Evolutionary conservation across 2,113 vertebrate genomes (phyloP).

Genomic region (Pelmatolapia mariae): DNA sequence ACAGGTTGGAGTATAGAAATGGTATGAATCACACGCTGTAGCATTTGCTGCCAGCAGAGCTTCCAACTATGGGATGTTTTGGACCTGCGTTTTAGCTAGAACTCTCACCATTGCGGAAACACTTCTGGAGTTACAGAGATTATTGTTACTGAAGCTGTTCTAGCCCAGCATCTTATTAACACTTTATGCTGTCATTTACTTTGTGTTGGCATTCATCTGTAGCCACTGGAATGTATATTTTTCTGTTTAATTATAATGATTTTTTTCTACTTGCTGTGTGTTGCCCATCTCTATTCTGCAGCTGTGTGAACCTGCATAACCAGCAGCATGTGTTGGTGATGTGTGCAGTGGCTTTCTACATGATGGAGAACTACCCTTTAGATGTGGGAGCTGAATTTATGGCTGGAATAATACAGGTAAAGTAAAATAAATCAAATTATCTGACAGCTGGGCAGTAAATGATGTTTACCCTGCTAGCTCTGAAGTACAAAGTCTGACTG

Average conservation of each 20-base stretch:
- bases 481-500: background rate
- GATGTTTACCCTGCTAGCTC: background rate
- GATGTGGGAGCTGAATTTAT: constrained; percentile 95
- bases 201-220: background rate
- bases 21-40: background rate
- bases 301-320: constrained; percentile 91
- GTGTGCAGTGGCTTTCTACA: constrained; percentile 96
- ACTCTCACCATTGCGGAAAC: background rate
- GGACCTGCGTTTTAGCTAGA: background rate
- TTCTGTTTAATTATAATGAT: background rate
- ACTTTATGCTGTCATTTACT: background rate
- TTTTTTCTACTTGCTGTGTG: background rate
- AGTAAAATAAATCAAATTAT: background rate
- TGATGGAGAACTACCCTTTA: constrained; percentile 97
- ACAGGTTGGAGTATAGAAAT: background rate
- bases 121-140: background rate
- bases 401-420: constrained; percentile 90
- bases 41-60: background rate
- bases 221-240: background rate
- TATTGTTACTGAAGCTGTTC: background rate
- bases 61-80: background rate
- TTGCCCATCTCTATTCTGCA: constrained; percentile 57
- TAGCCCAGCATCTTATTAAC: background rate
- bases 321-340: constrained; percentile 96
- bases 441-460: background rate